Evolutionary conservation across 2,113 vertebrate species (phyloP).

Genomic region (Trichechus manatus): DNA sequence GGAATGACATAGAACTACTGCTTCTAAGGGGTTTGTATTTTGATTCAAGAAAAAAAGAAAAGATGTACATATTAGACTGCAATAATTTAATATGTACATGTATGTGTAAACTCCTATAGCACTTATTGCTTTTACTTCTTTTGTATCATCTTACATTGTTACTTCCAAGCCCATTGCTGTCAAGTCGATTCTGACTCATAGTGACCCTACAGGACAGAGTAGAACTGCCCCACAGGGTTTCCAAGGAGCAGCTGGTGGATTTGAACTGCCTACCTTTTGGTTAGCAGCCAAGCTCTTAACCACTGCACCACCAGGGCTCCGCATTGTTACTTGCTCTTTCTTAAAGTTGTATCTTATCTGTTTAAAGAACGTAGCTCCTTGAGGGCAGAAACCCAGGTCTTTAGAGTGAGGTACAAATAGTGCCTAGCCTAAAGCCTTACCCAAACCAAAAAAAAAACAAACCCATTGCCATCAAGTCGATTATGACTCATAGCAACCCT

Average conservation of each 20-base stretch:
- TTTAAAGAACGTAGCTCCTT: background rate
- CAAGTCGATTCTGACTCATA: too few species aligned
- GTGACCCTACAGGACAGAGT: too few species aligned
- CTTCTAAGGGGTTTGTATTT: conserved; percentile 2
- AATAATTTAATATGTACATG: background rate
- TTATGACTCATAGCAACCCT: too few species aligned
- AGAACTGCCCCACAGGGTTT: too few species aligned
- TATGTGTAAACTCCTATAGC: background rate
- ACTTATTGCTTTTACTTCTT: background rate
- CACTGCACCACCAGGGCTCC: too few species aligned
- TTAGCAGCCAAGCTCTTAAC: too few species aligned
- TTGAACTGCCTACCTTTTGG: too few species aligned
- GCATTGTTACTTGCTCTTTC: background rate
- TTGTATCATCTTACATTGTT: background rate
- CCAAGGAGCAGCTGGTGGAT: too few species aligned
- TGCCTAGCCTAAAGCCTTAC: background rate
- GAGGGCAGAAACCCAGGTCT: conserved; percentile 23
- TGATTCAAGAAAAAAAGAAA: background rate
- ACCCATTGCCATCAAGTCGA: too few species aligned
- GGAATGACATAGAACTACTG: background rate
- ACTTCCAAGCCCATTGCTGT: too few species aligned
- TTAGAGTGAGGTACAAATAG: background rate
- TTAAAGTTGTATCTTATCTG: background rate
- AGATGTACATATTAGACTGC: background rate
- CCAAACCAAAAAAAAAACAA: too few species aligned